Base-by-base conservation (phyloP, 2,888 invertebrate genomes). In the Resseliella maxima region DNA sequence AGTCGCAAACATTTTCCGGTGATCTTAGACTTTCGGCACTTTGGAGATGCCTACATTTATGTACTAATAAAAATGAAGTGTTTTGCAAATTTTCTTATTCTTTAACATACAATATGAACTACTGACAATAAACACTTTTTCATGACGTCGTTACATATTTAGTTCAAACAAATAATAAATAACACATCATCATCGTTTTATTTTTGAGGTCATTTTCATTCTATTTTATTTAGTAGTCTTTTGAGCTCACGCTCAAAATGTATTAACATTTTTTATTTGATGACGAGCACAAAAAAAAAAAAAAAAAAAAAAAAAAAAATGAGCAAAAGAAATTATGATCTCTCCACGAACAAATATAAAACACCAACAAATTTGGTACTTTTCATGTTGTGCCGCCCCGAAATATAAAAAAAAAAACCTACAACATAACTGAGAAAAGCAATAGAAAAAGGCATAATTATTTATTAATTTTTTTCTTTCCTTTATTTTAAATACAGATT, bases 121-220 rank as follows among this genome's bases (percentile, higher is more conserved):
- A 8, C 72, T 31, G 0, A 5, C 31, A 31, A 72, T 72, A 72
- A 72, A 72, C 72, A 72, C 72, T 31, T 27, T n/a, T 72, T 27
- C 72, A 72, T 31, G n/a, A 72, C 31, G 72, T 35, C 35, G 72
- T 59, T 31, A 72, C 72, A n/a, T 31, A 72, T 35, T 72, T 72
- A 72, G 72, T 31, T 72, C 72, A 72, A 72, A 72, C 72, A 72
- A 72, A 72, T 72, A 72, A 72, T 72, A 72, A 72, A 72, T 72
- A 72, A 72, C 72, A 72, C 72, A 72, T 72, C 72, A 72, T 72
- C 72, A 72, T 31, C 72, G 18, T 72, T 72, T 72, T 31, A 6
- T 15, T 59, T 72, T 31, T 72, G 2, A 72, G 72, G 72, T 72
- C 72, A 72, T 72, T 50, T n/a, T 59, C 72, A n/a, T 72, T 31